Evolutionary conservation across 2,797 vertebrate species (phyloP).

Genomic region (Catostomus latipinnis): DNA sequence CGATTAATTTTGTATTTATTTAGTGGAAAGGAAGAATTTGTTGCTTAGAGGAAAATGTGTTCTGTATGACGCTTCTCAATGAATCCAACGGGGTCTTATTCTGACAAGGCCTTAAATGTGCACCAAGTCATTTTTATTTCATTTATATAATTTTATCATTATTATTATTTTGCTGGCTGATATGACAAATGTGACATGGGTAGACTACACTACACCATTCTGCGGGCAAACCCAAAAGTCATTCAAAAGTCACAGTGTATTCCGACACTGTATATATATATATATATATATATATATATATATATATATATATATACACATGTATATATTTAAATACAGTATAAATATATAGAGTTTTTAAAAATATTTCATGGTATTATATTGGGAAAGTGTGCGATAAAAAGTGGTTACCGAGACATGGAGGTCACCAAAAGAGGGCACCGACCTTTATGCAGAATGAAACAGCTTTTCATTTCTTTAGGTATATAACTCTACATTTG

Average conservation of each 20-base stretch:
- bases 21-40: neutral
- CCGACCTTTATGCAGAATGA: neutral
- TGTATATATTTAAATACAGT: neutral
- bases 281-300: too few species aligned
- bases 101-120: neutral
- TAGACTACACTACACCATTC: too few species aligned
- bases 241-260: too few species aligned
- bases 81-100: neutral
- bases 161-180: too few species aligned
- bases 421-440: neutral
- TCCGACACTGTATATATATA: too few species aligned
- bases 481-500: neutral
- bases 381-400: too few species aligned
- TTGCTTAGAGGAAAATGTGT: constrained; percentile 18
- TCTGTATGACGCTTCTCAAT: neutral
- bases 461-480: neutral
- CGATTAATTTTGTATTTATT: constrained; percentile 25
- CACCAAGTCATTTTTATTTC: neutral
- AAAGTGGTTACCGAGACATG: too few species aligned
- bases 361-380: too few species aligned
- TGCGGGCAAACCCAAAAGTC: too few species aligned
- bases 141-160: neutral
- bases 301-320: too few species aligned
- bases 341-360: neutral
- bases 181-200: too few species aligned